A percentile compares a stretch with the other conserved stretches of the same genome.
Conservation (phyloP, 2,888 invertebrate species). For the Oasisia sp. region DNA sequence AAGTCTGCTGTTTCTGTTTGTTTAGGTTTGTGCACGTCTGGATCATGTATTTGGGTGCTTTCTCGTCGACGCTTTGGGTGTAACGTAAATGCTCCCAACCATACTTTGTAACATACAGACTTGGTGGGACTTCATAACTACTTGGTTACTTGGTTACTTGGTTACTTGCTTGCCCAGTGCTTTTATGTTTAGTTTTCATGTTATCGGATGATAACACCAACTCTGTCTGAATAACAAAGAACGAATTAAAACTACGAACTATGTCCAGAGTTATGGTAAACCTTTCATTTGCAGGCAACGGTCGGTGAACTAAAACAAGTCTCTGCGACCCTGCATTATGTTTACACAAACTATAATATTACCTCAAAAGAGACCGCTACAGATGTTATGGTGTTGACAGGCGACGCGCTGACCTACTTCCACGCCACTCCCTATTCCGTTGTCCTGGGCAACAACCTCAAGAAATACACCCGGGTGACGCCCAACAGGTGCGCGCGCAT, state of each 20-base stretch:
- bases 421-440: conserved; percentile 59
- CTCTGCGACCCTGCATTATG: neutral
- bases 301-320: neutral
- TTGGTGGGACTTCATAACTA: neutral
- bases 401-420: conserved; percentile 52
- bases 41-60: neutral
- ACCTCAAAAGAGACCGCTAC: neutral
- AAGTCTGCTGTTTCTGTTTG: neutral
- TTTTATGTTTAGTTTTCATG: neutral
- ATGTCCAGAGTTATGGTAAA: neutral
- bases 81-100: neutral
- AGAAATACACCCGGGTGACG: conserved; percentile 50
- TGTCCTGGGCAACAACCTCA: conserved; percentile 55
- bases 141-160: neutral
- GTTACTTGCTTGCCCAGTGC: too few species aligned
- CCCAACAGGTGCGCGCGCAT: conserved; percentile 58
- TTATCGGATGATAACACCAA: neutral
- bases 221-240: neutral
- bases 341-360: neutral
- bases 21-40: neutral
- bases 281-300: neutral
- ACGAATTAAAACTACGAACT: neutral
- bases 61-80: neutral
- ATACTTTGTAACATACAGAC: neutral
- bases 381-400: conserved; percentile 42